Base-by-base conservation (phyloP, 37 sponge, comb jelly and placozoan genomes). In the Eunapius fragilis region DNA sequence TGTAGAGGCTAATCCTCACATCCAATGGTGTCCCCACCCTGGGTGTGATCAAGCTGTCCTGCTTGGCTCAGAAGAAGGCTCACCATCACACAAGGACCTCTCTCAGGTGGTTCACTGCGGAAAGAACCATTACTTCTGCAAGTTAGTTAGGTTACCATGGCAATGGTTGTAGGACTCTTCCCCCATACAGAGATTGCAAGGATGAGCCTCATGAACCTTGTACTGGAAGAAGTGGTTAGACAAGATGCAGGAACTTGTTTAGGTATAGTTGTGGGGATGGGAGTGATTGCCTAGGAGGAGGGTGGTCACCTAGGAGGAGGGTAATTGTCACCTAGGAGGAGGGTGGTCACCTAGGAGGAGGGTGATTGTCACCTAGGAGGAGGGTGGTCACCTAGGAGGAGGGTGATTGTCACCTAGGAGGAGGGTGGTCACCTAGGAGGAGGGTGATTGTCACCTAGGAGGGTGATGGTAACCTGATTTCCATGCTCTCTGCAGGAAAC, bases 81-180 rank as follows among this genome's bases (percentile, higher is more conserved):
- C 12, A 14, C 74, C 35, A 31, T 41, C n/a, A 33, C 45, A 50
- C 77, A 79, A 67, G 70, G 71, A 33, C 34, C 25, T 34, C 67
- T 72, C 71, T 38, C 58, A 58, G 14, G 17, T 77, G 19, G 97
- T 94, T 0, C 85, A 94, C 41, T 97, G 97, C 41, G 93, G 97
- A 12, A 81, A 86, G 9, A 88, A 92, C 28, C 97, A 97, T 75
- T 93, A 88, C 85, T 97, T 97, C 88, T 97, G 97, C 77, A 94
- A 95, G 97, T 94, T 37, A 74, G 92, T 79, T 37, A 24, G 58
- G 17, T 58, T 32, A 25, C 27, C 31, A 72, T 30, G 31, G 73
- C 14, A 19, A 58, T 58, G 17, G 7, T 58, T 12, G 58, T 17
- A 58, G 14, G 58, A 12, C 58, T 17, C 14, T 47, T 27, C 0